phyloP scores from a whole-genome alignment of 2,113 vertebrate species.

The Phoxinus phoxinus region DNA sequence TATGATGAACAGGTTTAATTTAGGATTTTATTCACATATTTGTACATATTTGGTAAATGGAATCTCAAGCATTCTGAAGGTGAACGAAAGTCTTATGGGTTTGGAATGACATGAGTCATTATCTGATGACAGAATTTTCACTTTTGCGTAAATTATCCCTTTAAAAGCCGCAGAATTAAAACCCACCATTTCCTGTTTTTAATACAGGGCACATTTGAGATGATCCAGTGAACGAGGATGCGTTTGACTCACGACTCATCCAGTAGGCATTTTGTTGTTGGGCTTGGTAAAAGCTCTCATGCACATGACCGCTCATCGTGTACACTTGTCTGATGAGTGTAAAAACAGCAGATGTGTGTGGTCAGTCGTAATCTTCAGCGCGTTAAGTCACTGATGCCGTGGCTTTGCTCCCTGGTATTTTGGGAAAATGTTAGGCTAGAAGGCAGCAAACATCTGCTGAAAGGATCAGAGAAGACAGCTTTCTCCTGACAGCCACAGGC shows the following conservation, averaged over 20 bases:
- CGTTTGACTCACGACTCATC: constrained; percentile 17
- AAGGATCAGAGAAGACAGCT: constrained; percentile 32
- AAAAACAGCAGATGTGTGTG: constrained; percentile 66
- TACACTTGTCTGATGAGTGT: constrained; percentile 26
- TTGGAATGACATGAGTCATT: neutral
- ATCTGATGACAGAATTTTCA: neutral
- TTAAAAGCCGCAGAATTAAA: constrained; percentile 8
- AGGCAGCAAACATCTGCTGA: constrained; percentile 27
- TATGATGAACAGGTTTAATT: no score
- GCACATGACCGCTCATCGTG: constrained; percentile 7
- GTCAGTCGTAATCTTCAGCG: constrained; percentile 66
- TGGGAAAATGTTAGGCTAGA: constrained; percentile 38
- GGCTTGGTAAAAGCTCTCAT: constrained; percentile 35
- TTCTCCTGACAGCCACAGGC: constrained; percentile 27
- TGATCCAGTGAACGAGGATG: constrained; percentile 37
- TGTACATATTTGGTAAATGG: no score
- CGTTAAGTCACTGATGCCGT: constrained; percentile 62
- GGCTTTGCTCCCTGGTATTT: constrained; percentile 59
- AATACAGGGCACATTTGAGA: constrained; percentile 35
- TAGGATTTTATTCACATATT: no score
- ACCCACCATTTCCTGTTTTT: constrained; percentile 20
- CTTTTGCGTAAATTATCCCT: neutral
- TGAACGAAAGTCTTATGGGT: no score
- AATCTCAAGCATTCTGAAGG: no score
- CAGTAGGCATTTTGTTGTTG: constrained; percentile 12